Conservation (phyloP, 2,113 vertebrate genomes). For the Petroica traversi region DNA sequence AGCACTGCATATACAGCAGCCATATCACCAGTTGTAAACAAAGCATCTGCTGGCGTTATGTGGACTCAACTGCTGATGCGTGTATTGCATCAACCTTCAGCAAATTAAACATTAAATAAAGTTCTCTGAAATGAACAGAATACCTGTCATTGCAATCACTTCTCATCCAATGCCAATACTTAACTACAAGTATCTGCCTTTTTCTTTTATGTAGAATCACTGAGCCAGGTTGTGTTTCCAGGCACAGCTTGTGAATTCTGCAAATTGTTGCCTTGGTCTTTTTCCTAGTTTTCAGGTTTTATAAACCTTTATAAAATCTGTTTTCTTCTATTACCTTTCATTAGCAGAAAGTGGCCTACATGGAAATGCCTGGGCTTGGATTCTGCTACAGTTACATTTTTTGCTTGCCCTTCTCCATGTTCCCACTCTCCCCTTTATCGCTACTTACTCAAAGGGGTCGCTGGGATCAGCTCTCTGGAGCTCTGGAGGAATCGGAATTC, state of each 20-base stretch:
- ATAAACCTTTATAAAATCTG: not conserved
- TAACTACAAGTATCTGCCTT: not conserved
- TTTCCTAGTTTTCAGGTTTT: not conserved
- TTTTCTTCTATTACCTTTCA: not conserved
- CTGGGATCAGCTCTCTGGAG: conserved; percentile 86
- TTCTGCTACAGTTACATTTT: not conserved
- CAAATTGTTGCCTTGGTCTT: not conserved
- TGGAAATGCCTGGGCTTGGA: not conserved
- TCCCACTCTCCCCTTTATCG: not conserved
- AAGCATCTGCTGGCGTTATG: not conserved
- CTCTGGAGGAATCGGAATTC: conserved; percentile 88
- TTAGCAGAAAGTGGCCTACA: not conserved
- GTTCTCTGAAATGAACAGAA: not conserved
- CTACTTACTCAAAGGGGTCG: conserved; percentile 90
- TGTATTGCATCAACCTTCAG: not conserved
- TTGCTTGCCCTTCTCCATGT: not conserved
- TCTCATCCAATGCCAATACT: not conserved
- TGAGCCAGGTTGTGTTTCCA: not conserved
- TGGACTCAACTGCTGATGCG: not conserved
- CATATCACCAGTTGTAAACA: not conserved
- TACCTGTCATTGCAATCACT: not conserved
- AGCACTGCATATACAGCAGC: not conserved
- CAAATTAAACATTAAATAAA: not conserved
- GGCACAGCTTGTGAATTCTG: not conserved
- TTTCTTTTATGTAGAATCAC: not conserved